Evolutionary conservation across 2,888 invertebrate species (phyloP).

Genomic region (Aleiodes testaceus): DNA sequence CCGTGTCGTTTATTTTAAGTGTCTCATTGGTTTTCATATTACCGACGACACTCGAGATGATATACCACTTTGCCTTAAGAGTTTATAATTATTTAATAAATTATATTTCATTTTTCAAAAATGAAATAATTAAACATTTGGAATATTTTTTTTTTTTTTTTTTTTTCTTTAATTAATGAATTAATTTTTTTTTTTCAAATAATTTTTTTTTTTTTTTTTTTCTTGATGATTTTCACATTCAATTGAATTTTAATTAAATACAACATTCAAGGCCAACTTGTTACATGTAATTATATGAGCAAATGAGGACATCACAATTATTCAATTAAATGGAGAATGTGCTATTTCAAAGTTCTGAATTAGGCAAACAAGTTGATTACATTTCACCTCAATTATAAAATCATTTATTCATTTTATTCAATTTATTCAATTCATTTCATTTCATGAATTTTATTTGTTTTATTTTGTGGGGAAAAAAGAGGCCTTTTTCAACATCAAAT

Average conservation of each 20-base stretch:
- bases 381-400: neutral
- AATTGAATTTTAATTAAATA: too few species aligned
- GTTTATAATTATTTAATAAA: neutral
- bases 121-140: neutral
- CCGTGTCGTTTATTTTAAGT: constrained; percentile 23
- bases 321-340: too few species aligned
- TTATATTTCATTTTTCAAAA: too few species aligned
- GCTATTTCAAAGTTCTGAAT: too few species aligned
- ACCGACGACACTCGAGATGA: constrained; percentile 14
- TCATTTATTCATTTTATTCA: neutral
- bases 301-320: too few species aligned
- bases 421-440: too few species aligned
- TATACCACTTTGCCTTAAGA: neutral
- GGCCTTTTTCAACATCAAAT: neutral
- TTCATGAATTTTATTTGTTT: too few species aligned
- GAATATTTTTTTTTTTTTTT: neutral
- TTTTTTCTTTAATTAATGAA: neutral
- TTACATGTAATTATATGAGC: too few species aligned
- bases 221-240: neutral
- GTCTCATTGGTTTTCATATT: constrained; percentile 25
- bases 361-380: neutral
- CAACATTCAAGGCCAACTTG: too few species aligned
- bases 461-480: neutral
- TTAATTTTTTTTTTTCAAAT: neutral
- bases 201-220: too few species aligned